These are phyloP conservation scores for Collichthys lucidus DNA, from an alignment of 2,113 vertebrate species.

Conservation along the genomic window DNA sequence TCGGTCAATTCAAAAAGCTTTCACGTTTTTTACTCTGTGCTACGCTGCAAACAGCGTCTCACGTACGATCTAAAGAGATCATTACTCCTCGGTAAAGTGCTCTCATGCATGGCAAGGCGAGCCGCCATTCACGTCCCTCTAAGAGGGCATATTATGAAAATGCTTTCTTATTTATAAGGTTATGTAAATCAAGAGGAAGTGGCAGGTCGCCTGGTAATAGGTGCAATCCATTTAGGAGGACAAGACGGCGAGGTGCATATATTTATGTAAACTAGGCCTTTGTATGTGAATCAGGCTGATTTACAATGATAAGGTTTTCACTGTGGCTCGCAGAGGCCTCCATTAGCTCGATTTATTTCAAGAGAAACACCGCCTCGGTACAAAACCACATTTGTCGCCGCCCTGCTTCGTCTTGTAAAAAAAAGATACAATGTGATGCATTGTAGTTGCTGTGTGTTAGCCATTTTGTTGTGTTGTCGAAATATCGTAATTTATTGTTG, in stretches of 20 bases:
- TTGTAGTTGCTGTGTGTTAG: background rate
- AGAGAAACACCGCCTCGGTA: background rate
- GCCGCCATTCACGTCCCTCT: slow-evolving; percentile 19
- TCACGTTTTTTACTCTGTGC: slow-evolving; percentile 57
- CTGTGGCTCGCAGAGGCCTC: slow-evolving; percentile 8
- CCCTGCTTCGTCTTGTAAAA: background rate
- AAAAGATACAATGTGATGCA: background rate
- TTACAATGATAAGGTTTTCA: slow-evolving; percentile 33
- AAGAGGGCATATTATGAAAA: slow-evolving; percentile 38
- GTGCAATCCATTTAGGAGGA: slow-evolving; percentile 45
- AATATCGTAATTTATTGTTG: background rate
- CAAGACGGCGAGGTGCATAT: slow-evolving; percentile 15
- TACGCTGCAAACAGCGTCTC: slow-evolving; percentile 44
- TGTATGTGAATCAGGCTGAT: slow-evolving; percentile 34
- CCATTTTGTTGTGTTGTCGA: background rate
- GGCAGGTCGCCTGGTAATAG: slow-evolving; percentile 39
- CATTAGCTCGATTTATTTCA: slow-evolving; percentile 46
- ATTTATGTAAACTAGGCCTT: slow-evolving; percentile 44
- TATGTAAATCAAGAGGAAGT: slow-evolving; percentile 45
- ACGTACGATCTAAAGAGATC: slow-evolving; percentile 57
- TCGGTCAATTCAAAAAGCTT: slow-evolving; percentile 71
- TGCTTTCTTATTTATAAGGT: slow-evolving; percentile 59
- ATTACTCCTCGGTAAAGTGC: slow-evolving; percentile 64
- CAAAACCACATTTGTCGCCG: background rate
- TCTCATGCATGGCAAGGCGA: slow-evolving; percentile 36